Evolutionary conservation across 2,113 vertebrate species (phyloP), one percentile per base, ranked within the genome.

Genomic region (Mirounga angustirostris): DNA sequence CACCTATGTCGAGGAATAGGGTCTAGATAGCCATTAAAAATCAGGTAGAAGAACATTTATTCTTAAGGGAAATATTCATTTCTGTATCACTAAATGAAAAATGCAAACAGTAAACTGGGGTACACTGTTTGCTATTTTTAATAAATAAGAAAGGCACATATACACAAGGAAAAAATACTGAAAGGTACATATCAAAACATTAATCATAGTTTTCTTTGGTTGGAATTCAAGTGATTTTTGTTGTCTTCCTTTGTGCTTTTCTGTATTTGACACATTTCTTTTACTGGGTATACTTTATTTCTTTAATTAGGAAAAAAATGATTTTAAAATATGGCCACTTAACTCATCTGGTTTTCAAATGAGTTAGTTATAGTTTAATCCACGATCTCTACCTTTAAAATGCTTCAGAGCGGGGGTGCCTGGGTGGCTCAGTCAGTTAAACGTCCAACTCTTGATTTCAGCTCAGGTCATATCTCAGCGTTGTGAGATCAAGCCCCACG

Each of bases 281-380:
- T 79, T 58, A 26, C 36, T 40, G 22, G 36, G 0, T 9, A 58
- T 36, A 46, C 43, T 80, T 73, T 50, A 30, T 56, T 91, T 81
- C 21, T 87, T 93, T 89, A 84, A 91, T 91, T 76, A 95, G n/a
- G 28, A 73, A 87, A 96, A 92, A 67, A 85, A 16, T 50, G 15
- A 13, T 69, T 71, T 73, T 65, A 56, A 95, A 94, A 81, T 52
- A 74, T 33, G 40, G 65, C 22, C 56, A 21, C 69, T 52, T 89
- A 83, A 63, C 16, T 6, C 50, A 69, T 81, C 28, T 76, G n/a
- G 15, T 40, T 95, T 97, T 89, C 63, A 81, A 96, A 61, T 61
- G n/a, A 85, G 30, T 21, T 46, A 46, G 33, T 54, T 69, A 15
- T n/a, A 1, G 11, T 61, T 90, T 89, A 50, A 76, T 56, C 33